phyloP scores from a whole-genome alignment of 2,113 vertebrate species.

The Ailuropoda melanoleuca region DNA sequence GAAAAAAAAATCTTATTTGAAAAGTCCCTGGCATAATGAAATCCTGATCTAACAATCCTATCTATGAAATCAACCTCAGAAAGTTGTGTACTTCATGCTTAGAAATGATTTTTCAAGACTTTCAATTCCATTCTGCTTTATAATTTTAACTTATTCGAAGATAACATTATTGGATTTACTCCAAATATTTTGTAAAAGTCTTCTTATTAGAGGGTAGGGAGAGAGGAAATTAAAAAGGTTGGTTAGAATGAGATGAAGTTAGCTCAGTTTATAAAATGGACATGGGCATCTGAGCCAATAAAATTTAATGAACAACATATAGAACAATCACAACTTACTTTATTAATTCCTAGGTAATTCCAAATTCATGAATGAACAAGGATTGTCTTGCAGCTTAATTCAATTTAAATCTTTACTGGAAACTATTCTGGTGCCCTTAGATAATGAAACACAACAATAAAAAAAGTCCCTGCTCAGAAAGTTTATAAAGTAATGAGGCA shows the following conservation, averaged over 20 bases:
- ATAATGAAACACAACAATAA: slow-evolving; percentile 2
- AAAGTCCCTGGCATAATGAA: not conserved
- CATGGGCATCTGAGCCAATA: not conserved
- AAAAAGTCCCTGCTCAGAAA: not conserved
- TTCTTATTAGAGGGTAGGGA: not conserved
- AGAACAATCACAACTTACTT: not conserved
- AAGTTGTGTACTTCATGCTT: slow-evolving; percentile 29
- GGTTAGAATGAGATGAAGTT: not conserved
- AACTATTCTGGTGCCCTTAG: not conserved
- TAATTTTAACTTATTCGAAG: not conserved
- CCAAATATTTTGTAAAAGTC: not conserved
- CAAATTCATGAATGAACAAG: slow-evolving; percentile 40
- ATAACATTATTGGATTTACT: not conserved
- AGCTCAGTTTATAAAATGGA: slow-evolving; percentile 9
- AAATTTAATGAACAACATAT: not conserved
- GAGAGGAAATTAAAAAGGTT: not conserved
- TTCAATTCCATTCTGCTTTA: not conserved
- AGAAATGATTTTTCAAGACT: slow-evolving; percentile 16
- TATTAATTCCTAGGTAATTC: not conserved
- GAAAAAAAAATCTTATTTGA: not conserved
- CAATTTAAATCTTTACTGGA: not conserved
- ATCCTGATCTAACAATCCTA: not conserved
- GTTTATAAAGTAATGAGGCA: not conserved
- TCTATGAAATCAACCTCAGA: slow-evolving; percentile 19
- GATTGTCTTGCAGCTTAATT: not conserved